A percentile compares a stretch with the other conserved stretches of the same genome.
These are phyloP conservation scores for Plagiodera versicolora DNA, from an alignment of 2,888 invertebrate species.

Conservation along the genomic window DNA sequence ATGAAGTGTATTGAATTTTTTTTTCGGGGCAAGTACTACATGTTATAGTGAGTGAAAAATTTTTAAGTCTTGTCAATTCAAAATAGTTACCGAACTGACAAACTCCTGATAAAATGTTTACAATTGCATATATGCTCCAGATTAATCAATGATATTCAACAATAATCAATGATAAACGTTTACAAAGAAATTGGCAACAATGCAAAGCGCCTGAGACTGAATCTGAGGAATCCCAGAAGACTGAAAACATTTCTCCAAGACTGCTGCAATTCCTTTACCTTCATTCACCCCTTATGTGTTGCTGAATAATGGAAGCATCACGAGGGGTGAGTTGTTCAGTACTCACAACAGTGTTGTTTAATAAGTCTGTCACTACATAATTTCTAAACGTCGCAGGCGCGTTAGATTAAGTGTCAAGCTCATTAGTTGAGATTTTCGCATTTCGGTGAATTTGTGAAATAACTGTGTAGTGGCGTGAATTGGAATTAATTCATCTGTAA, in stretches of 20 bases:
- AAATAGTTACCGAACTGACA: no score
- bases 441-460: constrained; percentile 24
- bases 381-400: constrained; percentile 23
- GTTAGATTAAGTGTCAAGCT: constrained; percentile 29
- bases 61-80: no score
- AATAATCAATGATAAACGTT: no score
- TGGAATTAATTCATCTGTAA: constrained; percentile 15
- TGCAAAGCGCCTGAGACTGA: no score
- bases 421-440: constrained; percentile 27
- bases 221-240: background rate
- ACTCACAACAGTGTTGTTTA: constrained; percentile 29
- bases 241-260: background rate
- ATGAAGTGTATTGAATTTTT: no score
- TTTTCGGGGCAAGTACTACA: no score
- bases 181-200: no score
- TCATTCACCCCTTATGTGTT: constrained; percentile 11
- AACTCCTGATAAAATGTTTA: no score
- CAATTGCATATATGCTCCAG: no score
- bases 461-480: constrained; percentile 16
- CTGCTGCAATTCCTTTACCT: background rate
- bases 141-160: no score
- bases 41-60: no score
- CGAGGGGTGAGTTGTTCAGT: constrained; percentile 21
- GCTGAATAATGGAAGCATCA: constrained; percentile 22
- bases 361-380: constrained; percentile 30